Conservation (phyloP, 2,888 invertebrate genomes). For the Lasioglossum malachurum region DNA sequence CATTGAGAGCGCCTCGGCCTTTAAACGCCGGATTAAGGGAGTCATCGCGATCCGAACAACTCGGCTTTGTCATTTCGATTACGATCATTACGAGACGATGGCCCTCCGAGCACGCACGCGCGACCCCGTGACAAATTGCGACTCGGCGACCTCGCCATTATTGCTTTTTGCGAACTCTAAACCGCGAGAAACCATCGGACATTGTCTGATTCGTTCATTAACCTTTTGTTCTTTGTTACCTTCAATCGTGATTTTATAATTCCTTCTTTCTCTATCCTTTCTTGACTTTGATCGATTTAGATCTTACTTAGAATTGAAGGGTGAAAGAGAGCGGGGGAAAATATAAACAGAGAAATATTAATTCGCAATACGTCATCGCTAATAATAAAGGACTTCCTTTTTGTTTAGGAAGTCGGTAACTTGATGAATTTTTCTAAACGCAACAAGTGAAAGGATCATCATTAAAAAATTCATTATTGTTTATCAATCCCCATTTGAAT, state of each 20-base stretch:
- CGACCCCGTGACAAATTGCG: neutral
- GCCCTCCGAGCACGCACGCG: neutral
- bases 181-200: neutral
- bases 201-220: neutral
- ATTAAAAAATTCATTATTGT: neutral
- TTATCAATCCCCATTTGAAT: neutral
- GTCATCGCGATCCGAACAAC: constrained; percentile 41
- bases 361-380: too few relatives aligned
- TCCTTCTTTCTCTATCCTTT: neutral
- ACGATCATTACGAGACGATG: constrained; percentile 6
- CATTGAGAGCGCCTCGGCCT: constrained; percentile 41
- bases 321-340: too few relatives aligned
- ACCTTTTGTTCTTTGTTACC: neutral
- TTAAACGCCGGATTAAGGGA: constrained; percentile 61
- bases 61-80: constrained; percentile 47
- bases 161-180: neutral
- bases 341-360: too few relatives aligned
- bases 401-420: neutral
- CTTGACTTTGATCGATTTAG: neutral
- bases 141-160: neutral
- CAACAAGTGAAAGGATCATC: neutral
- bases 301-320: neutral
- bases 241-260: neutral
- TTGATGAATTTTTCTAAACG: neutral
- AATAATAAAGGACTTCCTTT: too few relatives aligned